Conservation (phyloP, 2,888 invertebrate species). For the Mycalesis mineus region DNA sequence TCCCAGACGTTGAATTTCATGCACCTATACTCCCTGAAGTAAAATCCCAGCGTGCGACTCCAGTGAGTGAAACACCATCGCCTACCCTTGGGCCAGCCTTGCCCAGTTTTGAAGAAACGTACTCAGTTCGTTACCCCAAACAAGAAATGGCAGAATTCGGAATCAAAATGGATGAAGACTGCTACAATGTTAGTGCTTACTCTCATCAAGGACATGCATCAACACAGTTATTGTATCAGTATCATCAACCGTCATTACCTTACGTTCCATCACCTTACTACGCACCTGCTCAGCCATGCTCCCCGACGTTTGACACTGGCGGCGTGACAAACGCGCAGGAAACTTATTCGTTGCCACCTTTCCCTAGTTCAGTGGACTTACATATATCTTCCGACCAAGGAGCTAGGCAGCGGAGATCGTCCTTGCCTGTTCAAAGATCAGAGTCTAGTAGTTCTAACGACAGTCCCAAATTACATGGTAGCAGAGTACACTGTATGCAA, state of each 20-base stretch:
- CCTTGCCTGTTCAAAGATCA: conserved; percentile 87
- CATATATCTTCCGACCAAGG: conserved; percentile 81
- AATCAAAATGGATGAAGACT: conserved; percentile 92
- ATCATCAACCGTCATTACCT: conserved; percentile 78
- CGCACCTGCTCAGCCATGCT: conserved; percentile 79
- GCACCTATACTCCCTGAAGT: conserved; percentile 64
- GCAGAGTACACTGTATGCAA: conserved; percentile 70
- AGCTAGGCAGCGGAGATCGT: conserved; percentile 84
- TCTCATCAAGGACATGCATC: conserved; percentile 79
- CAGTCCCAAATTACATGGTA: conserved; percentile 82
- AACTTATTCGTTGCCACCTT: conserved; percentile 84
- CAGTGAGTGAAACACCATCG: conserved; percentile 66
- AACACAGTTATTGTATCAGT: conserved; percentile 77
- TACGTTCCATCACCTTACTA: conserved; percentile 78
- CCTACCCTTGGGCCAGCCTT: conserved; percentile 80
- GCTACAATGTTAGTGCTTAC: conserved; percentile 82
- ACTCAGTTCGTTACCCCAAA: conserved; percentile 85
- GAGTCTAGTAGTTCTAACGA: conserved; percentile 89
- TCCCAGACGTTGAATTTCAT: conserved; percentile 82
- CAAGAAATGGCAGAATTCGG: conserved; percentile 81
- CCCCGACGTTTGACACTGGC: conserved; percentile 71
- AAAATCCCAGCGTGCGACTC: conserved; percentile 63
- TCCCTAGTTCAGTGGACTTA: conserved; percentile 83
- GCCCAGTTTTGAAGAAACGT: conserved; percentile 93
- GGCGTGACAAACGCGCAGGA: conserved; percentile 78